phyloP scores from a whole-genome alignment of 2,113 vertebrate genomes.

The Hepsetus odoe region DNA sequence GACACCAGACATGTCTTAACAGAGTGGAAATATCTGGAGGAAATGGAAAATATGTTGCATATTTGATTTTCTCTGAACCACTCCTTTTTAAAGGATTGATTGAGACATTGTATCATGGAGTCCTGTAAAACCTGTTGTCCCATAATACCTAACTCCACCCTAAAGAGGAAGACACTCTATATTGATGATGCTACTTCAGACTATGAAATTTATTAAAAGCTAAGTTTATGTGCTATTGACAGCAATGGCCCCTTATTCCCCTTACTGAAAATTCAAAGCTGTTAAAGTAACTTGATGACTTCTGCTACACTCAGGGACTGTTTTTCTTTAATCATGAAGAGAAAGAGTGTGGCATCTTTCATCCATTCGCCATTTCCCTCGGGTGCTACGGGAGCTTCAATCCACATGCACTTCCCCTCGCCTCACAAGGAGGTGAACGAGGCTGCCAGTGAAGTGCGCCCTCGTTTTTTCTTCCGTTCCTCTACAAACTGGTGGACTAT shows the following conservation, averaged over 20 bases:
- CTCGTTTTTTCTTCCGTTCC: conserved; percentile 52
- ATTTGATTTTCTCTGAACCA: too few species aligned
- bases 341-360: conserved; percentile 59
- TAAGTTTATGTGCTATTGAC: conserved; percentile 5
- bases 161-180: conserved; percentile 29
- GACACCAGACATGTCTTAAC: too few species aligned
- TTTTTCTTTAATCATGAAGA: conserved; percentile 59
- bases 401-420: conserved; percentile 24
- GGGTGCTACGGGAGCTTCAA: conserved; percentile 21
- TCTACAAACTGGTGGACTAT: conserved; percentile 60
- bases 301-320: conserved; percentile 19
- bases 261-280: conserved; percentile 2
- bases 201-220: background rate
- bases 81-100: too few species aligned
- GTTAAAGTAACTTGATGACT: conserved; percentile 2
- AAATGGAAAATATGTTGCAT: too few species aligned
- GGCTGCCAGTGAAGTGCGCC: conserved; percentile 43
- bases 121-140: background rate
- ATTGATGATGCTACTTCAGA: conserved; percentile 16
- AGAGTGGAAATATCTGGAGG: too few species aligned
- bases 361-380: conserved; percentile 62
- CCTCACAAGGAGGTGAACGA: conserved; percentile 27
- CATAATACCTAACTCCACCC: background rate
- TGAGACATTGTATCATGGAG: too few species aligned
- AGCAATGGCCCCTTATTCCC: conserved; percentile 1